Evolutionary conservation across 2,113 vertebrate genomes (phyloP), one percentile per base, ranked within the genome.

Genomic region (Eolophus roseicapilla): DNA sequence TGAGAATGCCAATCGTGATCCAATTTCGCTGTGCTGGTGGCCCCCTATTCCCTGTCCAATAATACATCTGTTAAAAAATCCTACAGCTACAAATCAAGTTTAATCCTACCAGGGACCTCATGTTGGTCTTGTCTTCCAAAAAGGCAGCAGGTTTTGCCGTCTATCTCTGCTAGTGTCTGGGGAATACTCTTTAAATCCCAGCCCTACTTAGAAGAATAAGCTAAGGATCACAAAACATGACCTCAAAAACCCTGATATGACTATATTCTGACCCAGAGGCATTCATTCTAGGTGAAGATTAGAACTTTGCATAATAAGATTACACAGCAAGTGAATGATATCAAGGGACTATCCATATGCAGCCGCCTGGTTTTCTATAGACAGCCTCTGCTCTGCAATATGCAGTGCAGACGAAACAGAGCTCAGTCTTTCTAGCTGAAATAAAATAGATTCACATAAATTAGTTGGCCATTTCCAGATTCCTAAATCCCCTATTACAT

Each of bases 281-380:
- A 98, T 99, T 99, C 98, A 99, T 98, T 99, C 98, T 99, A 99
- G 99, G 98, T 99, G 98, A 98, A 99, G 99, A 99, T 99, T 99
- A 99, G 98, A 99, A 99, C 98, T 99, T 99, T 99, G 99, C 99
- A 99, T 99, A 99, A 99, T 99, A 99, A 99, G 99, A 99, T 99
- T 99, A 99, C 99, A 99, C 98, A 98, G 99, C 99, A 99, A 99
- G 98, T 99, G 99, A 99, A 99, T 99, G 99, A 99, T 99, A 99
- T 99, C 99, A 99, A 99, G 99, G 99, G 98, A 98, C 98, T 98
- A 99, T 98, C 99, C 99, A 99, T 99, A 99, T 99, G 99, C 99
- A 99, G 98, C 98, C 98, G 98, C 98, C 98, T 99, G 98, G 98
- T 99, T 99, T 99, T 99, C 98, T 98, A 98, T 98, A 98, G 98